Evolutionary conservation across 2,888 invertebrate genomes (phyloP), one percentile per base, ranked within the genome.

Genomic region (Cistogaster globosa): DNA sequence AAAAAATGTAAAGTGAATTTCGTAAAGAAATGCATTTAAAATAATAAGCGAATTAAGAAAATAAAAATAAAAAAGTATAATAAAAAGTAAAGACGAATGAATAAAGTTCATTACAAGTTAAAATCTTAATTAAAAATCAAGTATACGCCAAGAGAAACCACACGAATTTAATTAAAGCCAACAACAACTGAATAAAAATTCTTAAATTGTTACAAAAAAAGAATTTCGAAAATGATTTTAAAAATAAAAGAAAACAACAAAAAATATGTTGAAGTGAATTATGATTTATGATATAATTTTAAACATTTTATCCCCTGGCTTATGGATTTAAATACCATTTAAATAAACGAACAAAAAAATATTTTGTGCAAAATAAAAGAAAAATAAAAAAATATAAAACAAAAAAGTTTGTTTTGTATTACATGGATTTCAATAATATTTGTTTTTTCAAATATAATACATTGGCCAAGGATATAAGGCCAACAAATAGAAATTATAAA

Each of bases 341-440:
- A 53, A 60, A n/a, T 38, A 58, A 62, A 12, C 11, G 7, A 42
- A 42, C 11, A 42, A 42, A 11, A 42, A 42, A 12, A 32, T 20
- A 20, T 42, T 22, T 36, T 77, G 55, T 42, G 20, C 20, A 76
- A 75, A 69, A 42, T 55, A 71, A 60, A 51, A 67, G 7, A 55
- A 38, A 32, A 55, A 16, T 26, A 57, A 22, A 8, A 14, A 45
- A 48, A 62, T 12, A 63, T 8, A 71, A 53, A 65, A 58, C 58
- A 71, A 72, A 36, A 62, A 79, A 76, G 62, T 68, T 81, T 65
- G 58, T 58, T 84, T 77, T 22, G 55, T 38, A 53, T 53, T 32
- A 79, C 55, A 78, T n/a, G 48, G 75, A 82, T 67, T 81, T 81
- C 69, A 57, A 81, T 48, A 38, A 82, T 60, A 63, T 69, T 42